These are phyloP conservation scores for Tretioscincus oriximinensis DNA, from an alignment of 2,113 vertebrate genomes.

Conservation along the genomic window DNA sequence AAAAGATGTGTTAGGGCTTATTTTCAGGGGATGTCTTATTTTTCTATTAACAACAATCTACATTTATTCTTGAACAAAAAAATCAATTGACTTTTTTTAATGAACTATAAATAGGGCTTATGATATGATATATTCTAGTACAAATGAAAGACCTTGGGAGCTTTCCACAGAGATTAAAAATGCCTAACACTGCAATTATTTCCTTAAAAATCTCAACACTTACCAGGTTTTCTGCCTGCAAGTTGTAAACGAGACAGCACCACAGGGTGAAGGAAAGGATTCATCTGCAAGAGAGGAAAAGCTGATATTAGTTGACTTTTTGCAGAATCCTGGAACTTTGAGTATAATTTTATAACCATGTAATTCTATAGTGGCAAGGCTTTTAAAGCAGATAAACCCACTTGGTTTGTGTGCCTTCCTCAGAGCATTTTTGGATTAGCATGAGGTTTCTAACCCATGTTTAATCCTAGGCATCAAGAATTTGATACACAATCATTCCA, in stretches of 20 bases:
- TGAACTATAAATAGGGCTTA: too few relatives aligned
- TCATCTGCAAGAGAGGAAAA: conserved; percentile 74
- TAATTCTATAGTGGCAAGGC: conserved; percentile 18
- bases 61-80: too few relatives aligned
- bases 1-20: too few relatives aligned
- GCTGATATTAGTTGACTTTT: conserved; percentile 41
- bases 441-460: conserved; percentile 37
- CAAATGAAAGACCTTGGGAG: conserved; percentile 12
- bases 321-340: neutral
- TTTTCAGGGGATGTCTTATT: too few relatives aligned
- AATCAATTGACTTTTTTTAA: too few relatives aligned
- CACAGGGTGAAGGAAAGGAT: conserved; percentile 65
- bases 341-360: conserved; percentile 19
- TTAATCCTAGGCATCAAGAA: conserved; percentile 29
- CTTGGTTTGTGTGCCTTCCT: conserved; percentile 9
- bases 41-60: too few relatives aligned
- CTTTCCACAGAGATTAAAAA: neutral
- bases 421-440: conserved; percentile 27
- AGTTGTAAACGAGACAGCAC: conserved; percentile 59
- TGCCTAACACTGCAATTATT: neutral
- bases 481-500: conserved; percentile 28
- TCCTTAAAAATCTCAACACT: conserved; percentile 52
- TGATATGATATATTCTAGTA: neutral
- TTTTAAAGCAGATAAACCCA: conserved; percentile 30
- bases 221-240: conserved; percentile 71